Evolutionary conservation across 2,113 vertebrate genomes (phyloP), one percentile per base, ranked within the genome.

Genomic region (Rhinoptilus africanus): DNA sequence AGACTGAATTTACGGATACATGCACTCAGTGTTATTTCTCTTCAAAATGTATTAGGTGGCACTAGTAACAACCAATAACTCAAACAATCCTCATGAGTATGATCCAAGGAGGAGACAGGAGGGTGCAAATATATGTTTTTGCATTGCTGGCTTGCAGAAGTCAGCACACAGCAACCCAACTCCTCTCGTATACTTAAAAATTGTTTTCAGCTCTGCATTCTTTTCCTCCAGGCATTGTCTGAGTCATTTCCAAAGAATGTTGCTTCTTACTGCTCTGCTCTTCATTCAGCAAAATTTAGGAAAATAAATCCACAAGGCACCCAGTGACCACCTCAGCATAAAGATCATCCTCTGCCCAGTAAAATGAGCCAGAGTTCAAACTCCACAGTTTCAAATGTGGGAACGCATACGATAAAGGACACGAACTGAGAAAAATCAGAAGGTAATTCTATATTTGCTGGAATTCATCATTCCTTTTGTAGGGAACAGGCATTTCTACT

Each of bases 51-150:
- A 27, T 41, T 51, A 51, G 15, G n/a, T 59, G 48, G 15, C 56
- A 57, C 32, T 41, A 83, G 20, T 37, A 77, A 86, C 13, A 50
- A 28, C 16, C 41, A 9, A 22, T 67, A 86, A 71, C 10, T 30
- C 32, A 78, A n/a, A 62, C 12, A 76, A 19, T 0, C 0, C 63
- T 64, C 47, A 67, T 9, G 10, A 37, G 37, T 11, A 9, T 14
- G 37, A 71, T 14, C 26, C 15, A 63, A 75, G 39, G 32, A 84
- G 39, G 39, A 84, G 32, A 47, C 30, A 41, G 11, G 17, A 47
- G 63, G 57, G 10, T 10, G 9, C 8, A 3, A 63, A 67, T 17
- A 9, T 0, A 6, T 14, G 3, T 5, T 73, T 67, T 53, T 60
- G 8, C 37, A 50, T 4, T 79, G 41, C 43, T 84, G 59, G 24